A percentile compares a stretch with the other conserved stretches of the same genome.
phyloP scores from a whole-genome alignment of 2,888 invertebrate genomes.

The Atethmia centrago region DNA sequence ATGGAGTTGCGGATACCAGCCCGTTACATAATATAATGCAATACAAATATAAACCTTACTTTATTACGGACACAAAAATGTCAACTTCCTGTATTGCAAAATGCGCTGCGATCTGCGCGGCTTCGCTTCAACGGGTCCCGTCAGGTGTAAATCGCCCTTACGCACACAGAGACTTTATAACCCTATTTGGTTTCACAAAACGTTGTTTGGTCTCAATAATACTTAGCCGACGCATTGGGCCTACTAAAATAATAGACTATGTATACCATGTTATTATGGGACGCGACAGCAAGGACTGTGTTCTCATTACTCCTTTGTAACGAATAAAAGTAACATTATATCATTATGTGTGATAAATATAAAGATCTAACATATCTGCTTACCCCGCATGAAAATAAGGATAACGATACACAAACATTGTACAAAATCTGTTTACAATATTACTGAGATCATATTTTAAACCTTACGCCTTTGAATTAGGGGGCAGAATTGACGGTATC shows the following conservation, averaged over 20 bases:
- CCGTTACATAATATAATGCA: too few species aligned
- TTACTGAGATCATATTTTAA: conserved; percentile 72
- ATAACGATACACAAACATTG: conserved; percentile 52
- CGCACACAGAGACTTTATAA: background rate
- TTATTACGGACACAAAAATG: background rate
- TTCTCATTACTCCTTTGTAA: conserved; percentile 35
- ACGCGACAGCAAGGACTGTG: background rate
- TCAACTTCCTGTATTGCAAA: background rate
- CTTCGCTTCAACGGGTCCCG: background rate
- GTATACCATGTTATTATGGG: background rate
- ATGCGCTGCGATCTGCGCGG: background rate
- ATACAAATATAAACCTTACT: background rate
- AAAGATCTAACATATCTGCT: conserved; percentile 55
- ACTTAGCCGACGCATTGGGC: background rate
- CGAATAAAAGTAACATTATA: conserved; percentile 41
- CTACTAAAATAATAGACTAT: background rate
- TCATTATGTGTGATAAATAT: conserved; percentile 24
- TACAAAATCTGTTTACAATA: conserved; percentile 61
- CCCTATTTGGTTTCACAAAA: conserved; percentile 3
- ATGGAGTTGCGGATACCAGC: too few species aligned
- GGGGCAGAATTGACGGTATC: conserved; percentile 79
- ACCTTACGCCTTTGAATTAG: conserved; percentile 79
- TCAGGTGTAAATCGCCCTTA: background rate
- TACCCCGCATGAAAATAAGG: conserved; percentile 45
- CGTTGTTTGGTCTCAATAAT: background rate